phyloP scores from a whole-genome alignment of 2,797 vertebrate genomes.

The Emydoidea blandingii region DNA sequence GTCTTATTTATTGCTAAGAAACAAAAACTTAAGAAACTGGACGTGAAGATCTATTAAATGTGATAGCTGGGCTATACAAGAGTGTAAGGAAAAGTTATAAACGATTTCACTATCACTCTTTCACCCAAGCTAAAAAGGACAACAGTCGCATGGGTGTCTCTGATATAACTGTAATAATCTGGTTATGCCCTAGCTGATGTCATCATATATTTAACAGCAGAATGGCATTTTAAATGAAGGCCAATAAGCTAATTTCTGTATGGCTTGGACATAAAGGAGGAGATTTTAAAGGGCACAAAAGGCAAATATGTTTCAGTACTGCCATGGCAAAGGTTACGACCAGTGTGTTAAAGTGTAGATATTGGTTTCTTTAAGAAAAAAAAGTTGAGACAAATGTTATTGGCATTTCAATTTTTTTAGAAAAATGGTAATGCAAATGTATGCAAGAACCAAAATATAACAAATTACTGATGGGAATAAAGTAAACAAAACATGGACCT shows the following conservation, averaged over 20 bases:
- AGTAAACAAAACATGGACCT: background rate
- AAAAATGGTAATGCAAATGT: background rate
- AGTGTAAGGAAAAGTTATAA: background rate
- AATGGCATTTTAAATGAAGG: background rate
- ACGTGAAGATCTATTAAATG: background rate
- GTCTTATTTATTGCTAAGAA: background rate
- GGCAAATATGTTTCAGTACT: background rate
- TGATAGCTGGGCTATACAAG: background rate
- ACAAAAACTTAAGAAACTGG: background rate
- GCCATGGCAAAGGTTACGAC: background rate
- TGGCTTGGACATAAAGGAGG: background rate
- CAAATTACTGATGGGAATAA: background rate
- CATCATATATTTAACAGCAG: background rate
- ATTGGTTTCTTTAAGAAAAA: background rate
- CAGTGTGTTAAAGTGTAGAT: background rate
- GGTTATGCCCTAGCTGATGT: too few species aligned
- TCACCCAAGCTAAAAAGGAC: background rate
- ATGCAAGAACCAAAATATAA: background rate
- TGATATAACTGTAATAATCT: background rate
- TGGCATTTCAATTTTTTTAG: background rate
- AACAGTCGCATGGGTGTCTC: background rate
- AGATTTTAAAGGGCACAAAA: background rate
- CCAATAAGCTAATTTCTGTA: background rate
- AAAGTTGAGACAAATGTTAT: slow-evolving; percentile 7
- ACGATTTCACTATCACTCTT: background rate